Base-by-base conservation (phyloP, 2,797 vertebrate genomes). In the Crenichthys baileyi region DNA sequence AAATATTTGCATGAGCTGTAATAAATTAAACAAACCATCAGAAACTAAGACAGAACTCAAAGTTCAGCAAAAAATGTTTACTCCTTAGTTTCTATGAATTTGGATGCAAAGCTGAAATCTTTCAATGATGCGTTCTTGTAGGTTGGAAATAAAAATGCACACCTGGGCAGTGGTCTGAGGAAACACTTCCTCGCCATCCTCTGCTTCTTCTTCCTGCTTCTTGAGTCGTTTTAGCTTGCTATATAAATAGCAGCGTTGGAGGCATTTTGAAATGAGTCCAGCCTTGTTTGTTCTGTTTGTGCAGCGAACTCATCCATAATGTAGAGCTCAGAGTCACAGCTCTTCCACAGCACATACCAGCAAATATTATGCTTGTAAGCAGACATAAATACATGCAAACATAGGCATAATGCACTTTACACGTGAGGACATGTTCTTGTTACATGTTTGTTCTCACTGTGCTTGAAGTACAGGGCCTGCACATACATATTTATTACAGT, bases 211-310 rank as follows among this genome's bases (percentile, higher is more conserved):
- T 56, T 80, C 63, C 73, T 61, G 53, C 80, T 87, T 80, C 78
- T 90, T 75, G 84, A 76, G 65, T 87, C 87, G 76, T 76, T 85
- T 83, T 86, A 82, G 86, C 85, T 83, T 74, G 60, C 81, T 72
- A 85, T 92, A 91, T 91, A 90, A 91, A 92, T 88, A 91, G 90
- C 75, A 92, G 82, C 74, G 88, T 92, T 90, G 7, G 60, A 89
- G 89, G 90, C 91, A 8, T 88, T 90, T 92, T 91, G 89, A 90
- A 90, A 89, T 53, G 77, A 90, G 87, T 90, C 90, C 91, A 92
- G 85, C 83, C 81, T 29, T 72, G 82, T 79, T 79, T 53, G 84
- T 85, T 89, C 87, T 79, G 83, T 87, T 83, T 48, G 76, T 87
- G 87, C 88, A 79, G 85, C 72, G 3, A 72, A 83, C 82, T 89